These are phyloP conservation scores for Ploceus nigricollis DNA, from an alignment of 2,113 vertebrate genomes.

Conservation along the genomic window DNA sequence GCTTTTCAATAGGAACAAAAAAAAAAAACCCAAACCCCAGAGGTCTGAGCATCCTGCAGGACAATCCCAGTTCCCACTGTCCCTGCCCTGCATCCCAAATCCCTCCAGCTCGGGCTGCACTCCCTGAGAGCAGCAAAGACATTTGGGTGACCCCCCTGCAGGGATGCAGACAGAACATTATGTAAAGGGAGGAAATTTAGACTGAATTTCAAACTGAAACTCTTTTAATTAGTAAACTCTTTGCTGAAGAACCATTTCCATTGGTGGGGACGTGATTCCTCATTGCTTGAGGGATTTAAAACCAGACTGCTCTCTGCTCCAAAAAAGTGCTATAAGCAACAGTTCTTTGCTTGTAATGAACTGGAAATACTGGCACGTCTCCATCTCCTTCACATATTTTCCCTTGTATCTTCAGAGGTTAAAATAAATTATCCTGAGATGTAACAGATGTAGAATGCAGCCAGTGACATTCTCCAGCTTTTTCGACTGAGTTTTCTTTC, in stretches of 20 bases:
- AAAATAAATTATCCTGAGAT: conserved; percentile 41
- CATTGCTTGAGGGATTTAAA: conserved; percentile 43
- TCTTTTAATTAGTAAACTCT: neutral
- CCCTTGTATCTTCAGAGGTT: conserved; percentile 50
- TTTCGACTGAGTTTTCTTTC: neutral
- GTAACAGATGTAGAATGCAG: conserved; percentile 22
- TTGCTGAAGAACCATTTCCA: neutral
- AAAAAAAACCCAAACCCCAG: fast-evolving
- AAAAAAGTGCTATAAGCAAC: conserved; percentile 48
- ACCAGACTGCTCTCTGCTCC: conserved; percentile 41
- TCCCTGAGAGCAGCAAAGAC: neutral
- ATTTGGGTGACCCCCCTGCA: neutral
- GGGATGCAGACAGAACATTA: neutral
- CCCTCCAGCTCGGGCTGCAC: fast-evolving
- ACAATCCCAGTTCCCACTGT: fast-evolving
- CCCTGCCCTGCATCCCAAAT: neutral
- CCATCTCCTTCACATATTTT: conserved; percentile 44
- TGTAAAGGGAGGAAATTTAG: neutral
- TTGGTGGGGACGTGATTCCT: neutral
- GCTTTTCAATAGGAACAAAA: neutral
- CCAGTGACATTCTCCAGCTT: neutral
- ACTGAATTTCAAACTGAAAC: neutral
- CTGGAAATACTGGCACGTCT: conserved; percentile 53
- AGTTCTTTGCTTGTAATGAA: conserved; percentile 30
- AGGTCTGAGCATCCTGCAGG: fast-evolving